Percentiles rank a stretch among this genome's conserved stretches.
phyloP scores from a whole-genome alignment of 2,888 invertebrate genomes.

The Dolichomitus sp. region DNA sequence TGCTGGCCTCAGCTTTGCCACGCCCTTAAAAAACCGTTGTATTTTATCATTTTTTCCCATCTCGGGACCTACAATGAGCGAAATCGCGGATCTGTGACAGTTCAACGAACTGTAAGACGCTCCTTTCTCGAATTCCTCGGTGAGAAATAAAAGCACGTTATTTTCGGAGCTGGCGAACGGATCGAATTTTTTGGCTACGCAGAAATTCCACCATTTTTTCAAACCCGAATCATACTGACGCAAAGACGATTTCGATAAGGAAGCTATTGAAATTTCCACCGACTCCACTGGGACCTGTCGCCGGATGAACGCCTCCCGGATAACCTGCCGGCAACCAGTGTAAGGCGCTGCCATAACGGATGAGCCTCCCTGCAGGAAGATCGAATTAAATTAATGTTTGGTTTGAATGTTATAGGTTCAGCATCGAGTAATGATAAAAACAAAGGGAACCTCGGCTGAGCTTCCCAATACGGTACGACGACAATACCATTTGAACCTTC shows the following conservation, averaged over 20 bases:
- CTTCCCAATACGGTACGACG: conserved; percentile 50
- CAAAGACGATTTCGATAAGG: conserved; percentile 23
- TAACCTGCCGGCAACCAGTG: conserved; percentile 64
- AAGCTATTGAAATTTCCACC: conserved; percentile 28
- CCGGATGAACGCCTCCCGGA: conserved; percentile 30
- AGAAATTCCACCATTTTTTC: conserved; percentile 48
- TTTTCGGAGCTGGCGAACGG: conserved; percentile 7
- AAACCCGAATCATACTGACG: conserved; percentile 35
- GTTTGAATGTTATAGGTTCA: conserved; percentile 41
- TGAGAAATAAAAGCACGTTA: conserved; percentile 14
- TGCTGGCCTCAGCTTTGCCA: conserved; percentile 38
- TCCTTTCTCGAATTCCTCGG: conserved; percentile 15
- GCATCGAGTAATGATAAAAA: conserved; percentile 29
- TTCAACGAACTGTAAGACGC: conserved; percentile 30
- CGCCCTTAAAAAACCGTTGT: conserved; percentile 29
- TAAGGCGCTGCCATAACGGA: conserved; percentile 65
- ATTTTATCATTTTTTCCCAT: conserved; percentile 17
- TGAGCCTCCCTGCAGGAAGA: conserved; percentile 69
- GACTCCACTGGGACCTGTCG: conserved; percentile 27
- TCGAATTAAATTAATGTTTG: conserved; percentile 65
- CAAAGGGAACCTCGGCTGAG: conserved; percentile 44
- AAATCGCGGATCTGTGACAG: conserved; percentile 29
- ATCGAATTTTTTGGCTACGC: conserved; percentile 4
- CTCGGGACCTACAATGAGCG: conserved; percentile 23
- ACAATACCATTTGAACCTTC: conserved; percentile 20